Evolutionary conservation across 2,888 invertebrate species (phyloP).

Genomic region (Reticulitermes lucifugus): DNA sequence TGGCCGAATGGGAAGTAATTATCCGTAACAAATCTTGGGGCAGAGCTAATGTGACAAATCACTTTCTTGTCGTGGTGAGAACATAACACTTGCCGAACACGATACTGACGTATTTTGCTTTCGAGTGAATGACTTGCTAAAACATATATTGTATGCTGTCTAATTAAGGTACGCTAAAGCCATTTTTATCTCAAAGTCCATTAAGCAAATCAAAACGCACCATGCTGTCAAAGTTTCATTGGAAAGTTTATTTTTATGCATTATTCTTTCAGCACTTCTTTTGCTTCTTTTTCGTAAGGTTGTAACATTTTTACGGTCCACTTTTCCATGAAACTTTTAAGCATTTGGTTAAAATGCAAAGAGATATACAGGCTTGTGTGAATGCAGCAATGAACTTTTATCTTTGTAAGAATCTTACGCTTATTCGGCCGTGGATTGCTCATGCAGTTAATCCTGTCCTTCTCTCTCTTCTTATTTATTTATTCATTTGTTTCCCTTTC

Average conservation of each 20-base stretch:
- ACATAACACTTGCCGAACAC: neutral
- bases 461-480: too few relatives aligned
- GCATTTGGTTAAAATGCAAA: neutral
- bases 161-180: too few relatives aligned
- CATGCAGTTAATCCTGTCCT: too few relatives aligned
- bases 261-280: neutral
- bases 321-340: neutral
- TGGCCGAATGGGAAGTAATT: neutral
- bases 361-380: slow-evolving; percentile 9
- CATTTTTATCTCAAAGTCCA: too few relatives aligned
- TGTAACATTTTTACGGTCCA: slow-evolving; percentile 10
- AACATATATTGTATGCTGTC: too few relatives aligned
- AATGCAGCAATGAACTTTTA: neutral
- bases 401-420: too few relatives aligned
- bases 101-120: too few relatives aligned
- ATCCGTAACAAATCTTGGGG: neutral
- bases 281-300: neutral
- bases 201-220: too few relatives aligned
- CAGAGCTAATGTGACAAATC: neutral
- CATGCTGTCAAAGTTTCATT: too few relatives aligned
- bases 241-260: neutral
- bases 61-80: neutral
- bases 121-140: too few relatives aligned
- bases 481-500: too few relatives aligned
- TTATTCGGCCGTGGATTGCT: too few relatives aligned